Percentiles rank a stretch among this genome's conserved stretches.
phyloP scores from a whole-genome alignment of 2,797 vertebrate genomes.

The Eutrigla gurnardus region DNA sequence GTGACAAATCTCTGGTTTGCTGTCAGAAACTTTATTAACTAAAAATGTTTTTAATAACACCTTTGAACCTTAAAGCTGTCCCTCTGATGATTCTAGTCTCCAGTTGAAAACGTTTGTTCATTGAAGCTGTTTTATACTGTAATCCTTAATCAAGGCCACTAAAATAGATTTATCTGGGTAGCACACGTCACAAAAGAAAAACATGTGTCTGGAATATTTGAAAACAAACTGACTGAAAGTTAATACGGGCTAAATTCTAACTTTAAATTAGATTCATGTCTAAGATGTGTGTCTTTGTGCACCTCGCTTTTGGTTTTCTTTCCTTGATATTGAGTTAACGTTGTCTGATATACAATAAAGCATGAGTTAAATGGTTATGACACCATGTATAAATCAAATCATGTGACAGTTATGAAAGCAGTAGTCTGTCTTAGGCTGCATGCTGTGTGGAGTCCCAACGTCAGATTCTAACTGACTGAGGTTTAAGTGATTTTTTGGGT shows the following conservation, averaged over 20 bases:
- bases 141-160: neutral
- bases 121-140: neutral
- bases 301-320: neutral
- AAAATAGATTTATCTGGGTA: neutral
- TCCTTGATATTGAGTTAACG: slow-evolving; percentile 2
- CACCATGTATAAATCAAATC: slow-evolving; percentile 12
- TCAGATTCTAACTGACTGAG: slow-evolving; percentile 52
- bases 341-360: slow-evolving; percentile 5
- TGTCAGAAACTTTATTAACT: neutral
- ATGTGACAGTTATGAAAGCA: slow-evolving; percentile 18
- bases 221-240: neutral
- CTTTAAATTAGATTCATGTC: neutral
- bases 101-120: no score
- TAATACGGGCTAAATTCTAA: neutral
- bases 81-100: neutral
- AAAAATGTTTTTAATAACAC: no score
- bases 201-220: neutral
- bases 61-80: neutral
- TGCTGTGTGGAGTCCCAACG: slow-evolving; percentile 22
- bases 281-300: neutral
- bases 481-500: slow-evolving; percentile 34
- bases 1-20: neutral
- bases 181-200: neutral
- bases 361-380: slow-evolving; percentile 9
- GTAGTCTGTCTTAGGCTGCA: slow-evolving; percentile 18